Evolutionary conservation across 2,797 vertebrate genomes (phyloP).

Genomic region (Decapterus maruadsi): DNA sequence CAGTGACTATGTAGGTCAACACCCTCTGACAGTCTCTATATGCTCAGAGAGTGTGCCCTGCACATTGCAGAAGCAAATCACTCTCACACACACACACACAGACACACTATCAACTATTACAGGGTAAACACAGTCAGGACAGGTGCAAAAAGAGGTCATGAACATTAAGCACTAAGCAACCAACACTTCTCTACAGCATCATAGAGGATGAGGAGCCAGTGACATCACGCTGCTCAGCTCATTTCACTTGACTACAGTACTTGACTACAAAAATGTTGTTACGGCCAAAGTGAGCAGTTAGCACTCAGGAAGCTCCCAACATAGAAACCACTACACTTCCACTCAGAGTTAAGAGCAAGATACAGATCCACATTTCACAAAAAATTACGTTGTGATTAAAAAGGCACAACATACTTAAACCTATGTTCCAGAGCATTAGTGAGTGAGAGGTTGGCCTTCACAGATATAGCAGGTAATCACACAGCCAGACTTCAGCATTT

Average conservation of each 20-base stretch:
- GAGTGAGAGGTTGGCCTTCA: slow-evolving; percentile 2
- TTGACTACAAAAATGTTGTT: not conserved
- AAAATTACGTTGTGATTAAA: slow-evolving; percentile 17
- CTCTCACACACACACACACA: slow-evolving; percentile 13
- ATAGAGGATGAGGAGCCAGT: not conserved
- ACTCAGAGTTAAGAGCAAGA: slow-evolving; percentile 4
- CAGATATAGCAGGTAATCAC: slow-evolving; percentile 24
- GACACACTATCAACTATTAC: slow-evolving; percentile 32
- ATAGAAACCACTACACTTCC: not conserved
- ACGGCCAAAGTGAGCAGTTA: slow-evolving; percentile 10
- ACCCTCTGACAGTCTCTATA: slow-evolving; percentile 60
- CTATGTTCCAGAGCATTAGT: slow-evolving; percentile 2
- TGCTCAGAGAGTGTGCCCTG: slow-evolving; percentile 43
- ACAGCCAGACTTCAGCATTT: slow-evolving; percentile 40
- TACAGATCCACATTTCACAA: not conserved
- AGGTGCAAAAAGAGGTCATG: slow-evolving; percentile 33
- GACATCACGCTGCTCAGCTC: slow-evolving; percentile 16
- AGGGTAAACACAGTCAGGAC: slow-evolving; percentile 28
- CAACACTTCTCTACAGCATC: slow-evolving; percentile 12
- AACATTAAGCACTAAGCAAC: slow-evolving; percentile 9
- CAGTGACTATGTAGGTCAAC: slow-evolving; percentile 66
- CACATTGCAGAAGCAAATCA: slow-evolving; percentile 36
- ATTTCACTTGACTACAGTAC: slow-evolving; percentile 11
- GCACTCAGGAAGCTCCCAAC: slow-evolving; percentile 6
- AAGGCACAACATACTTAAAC: slow-evolving; percentile 7